Base-by-base conservation (phyloP, 2,797 vertebrate genomes). In the Microctenopoma stevenorrisi region DNA sequence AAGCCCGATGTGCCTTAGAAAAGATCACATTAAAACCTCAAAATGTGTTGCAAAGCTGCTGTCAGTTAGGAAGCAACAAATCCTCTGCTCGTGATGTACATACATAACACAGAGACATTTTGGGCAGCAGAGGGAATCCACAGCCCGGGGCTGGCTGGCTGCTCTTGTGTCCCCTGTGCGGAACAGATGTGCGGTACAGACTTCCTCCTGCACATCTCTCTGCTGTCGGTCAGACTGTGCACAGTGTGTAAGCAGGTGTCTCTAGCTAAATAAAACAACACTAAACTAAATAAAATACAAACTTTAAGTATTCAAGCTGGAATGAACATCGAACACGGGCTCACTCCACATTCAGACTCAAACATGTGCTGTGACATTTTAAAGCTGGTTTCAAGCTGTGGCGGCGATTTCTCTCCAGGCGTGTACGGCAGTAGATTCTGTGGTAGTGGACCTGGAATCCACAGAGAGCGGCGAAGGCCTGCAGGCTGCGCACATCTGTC, bases 151-250 rank as follows among this genome's bases (percentile, higher is more conserved):
- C 62, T 33, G 38, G 62, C 62, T 33, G 66, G 47, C 30, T 57
- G 68, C 55, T 76, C 49, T 46, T n/a, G n/a, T n/a, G 25, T 30
- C 51, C 50, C 6, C 30, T 53, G 59, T 76, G 67, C 62, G 70
- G 74, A 64, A 74, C 44, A 53, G 63, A 74, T 63, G 59, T 66
- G 70, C 60, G 67, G 72, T 82, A 83, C 74, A 63, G n/a, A 74
- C 85, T 84, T 88, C 78, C 82, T 83, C 78, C 75, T 73, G 28
- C 57, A 75, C 9, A 18, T 48, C 57, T 68, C 74, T 7, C 48
- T 63, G 53, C 18, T 26, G 14, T 60, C 60, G 68, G 71, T 70
- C 60, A 68, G 8, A 42, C 1, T 30, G 57, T 50, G 42, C n/a
- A 51, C 13, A 65, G 59, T 43, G 53, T 25, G 26, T n/a, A 18